Evolutionary conservation across 2,113 vertebrate genomes (phyloP), one percentile per base, ranked within the genome.

Genomic region (Brachyistius frenatus): DNA sequence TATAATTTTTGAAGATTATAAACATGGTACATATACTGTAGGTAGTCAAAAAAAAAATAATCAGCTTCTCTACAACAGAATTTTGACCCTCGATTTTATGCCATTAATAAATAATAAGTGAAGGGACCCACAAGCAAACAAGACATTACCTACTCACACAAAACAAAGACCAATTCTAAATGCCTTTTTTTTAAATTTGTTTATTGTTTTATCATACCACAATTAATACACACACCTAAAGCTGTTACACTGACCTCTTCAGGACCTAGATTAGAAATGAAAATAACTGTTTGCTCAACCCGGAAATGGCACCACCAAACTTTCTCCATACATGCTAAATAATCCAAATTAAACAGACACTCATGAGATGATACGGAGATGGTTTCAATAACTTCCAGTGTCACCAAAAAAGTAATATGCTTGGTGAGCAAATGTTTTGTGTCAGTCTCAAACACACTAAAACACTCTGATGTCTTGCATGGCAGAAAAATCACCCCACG

Each of bases 401-500:
- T 47, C 69, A 74, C 5, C 14, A 70, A 67, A 58, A 57, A 73
- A 66, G 3, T 30, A 61, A 52, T 30, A 47, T 2, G 41, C 15
- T 47, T 7, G 5, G 3, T 54, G 41, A 53, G 66, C 46, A 78
- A 62, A 67, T 83, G 73, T 77, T 84, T 74, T 72, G 8, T 30
- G 5, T 80, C 54, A 4, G 14, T 54, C 3, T 33, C 15, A 31
- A 10, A 35, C 33, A 72, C 54, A 54, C 39, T 68, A 35, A 33
- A 31, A 47, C 1, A 53, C 44, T 66, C 60, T 14, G 49, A 86
- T 49, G 64, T 70, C 15, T 52, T 76, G 75, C 73, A 54, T 85
- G 49, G 47, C 60, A 85, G 75, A 81, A 85, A 23, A 88, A 83
- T 70, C 81, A 73, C 53, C 73, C 83, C 56, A 83, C 58, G 31